Evolutionary conservation across 2,113 vertebrate genomes (phyloP), one percentile per base, ranked within the genome.

Genomic region (Solea solea): DNA sequence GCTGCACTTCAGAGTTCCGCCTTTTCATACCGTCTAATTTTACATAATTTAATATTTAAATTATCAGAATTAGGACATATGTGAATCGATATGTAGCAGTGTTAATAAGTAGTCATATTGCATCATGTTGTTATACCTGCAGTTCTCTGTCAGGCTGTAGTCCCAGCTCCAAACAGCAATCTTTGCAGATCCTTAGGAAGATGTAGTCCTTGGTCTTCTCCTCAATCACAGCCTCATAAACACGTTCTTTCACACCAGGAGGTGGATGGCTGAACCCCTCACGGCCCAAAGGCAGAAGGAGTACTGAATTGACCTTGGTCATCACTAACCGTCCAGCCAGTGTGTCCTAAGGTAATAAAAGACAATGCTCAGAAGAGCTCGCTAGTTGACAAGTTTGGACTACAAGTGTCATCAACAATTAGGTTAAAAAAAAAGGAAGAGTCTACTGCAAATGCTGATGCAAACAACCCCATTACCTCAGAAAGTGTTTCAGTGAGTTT

Each of bases 201-300:
- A 99, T 98, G 94, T 98, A 98, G 46, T 99, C 97, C 94, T 99
- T 99, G 71, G 98, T 99, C 91, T 99, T 99, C 89, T 99, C 98
- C 90, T 99, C 97, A 11, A 99, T 99, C 81, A 96, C 93, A 77
- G 97, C 97, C 92, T 99, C 97, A 70, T 96, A 98, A 71, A 99
- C 98, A 39, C 97, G 96, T 91, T 99, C 98, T 95, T 97, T 99
- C 91, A 95, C 95, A 82, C 97, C 96, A 69, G 97, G 95, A 53
- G 93, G 95, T 55, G 95, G 94, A 21, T 90, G 93, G 86, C 87
- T 69, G 45, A 81, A 0, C 4, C 94, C 96, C 54, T 98, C 96
- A 70, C 95, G 95, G 89, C 92, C 93, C 88, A 96, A 83, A 52
- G 98, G 97, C 82, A 98, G 93, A 92, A 99, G 88, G 86, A 98